A percentile compares a stretch with the other conserved stretches of the same genome.
These are phyloP conservation scores for Clitarchus hookeri DNA, from an alignment of 2,888 invertebrate species.

Conservation along the genomic window DNA sequence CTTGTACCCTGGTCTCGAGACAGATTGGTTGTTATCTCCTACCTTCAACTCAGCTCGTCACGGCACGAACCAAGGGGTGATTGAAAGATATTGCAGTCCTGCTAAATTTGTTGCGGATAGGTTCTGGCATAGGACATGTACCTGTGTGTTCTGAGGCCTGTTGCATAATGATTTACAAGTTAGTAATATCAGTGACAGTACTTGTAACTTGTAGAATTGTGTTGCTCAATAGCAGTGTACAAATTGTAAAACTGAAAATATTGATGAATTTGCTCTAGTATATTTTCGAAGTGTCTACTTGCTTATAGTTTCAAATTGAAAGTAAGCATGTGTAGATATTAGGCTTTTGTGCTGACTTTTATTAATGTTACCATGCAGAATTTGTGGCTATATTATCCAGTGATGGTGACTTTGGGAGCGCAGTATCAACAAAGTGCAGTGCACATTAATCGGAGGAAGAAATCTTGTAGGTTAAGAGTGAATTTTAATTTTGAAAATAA, in stretches of 20 bases:
- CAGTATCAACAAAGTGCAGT: not conserved
- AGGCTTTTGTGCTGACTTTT: not conserved
- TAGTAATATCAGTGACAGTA: too few relatives aligned
- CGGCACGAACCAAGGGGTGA: too few relatives aligned
- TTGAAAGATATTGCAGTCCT: too few relatives aligned
- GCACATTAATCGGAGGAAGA: not conserved
- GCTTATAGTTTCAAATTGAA: not conserved
- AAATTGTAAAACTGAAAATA: not conserved
- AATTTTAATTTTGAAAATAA: not conserved
- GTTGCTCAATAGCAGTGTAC: not conserved
- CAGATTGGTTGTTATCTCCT: too few relatives aligned
- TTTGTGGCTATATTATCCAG: not conserved
- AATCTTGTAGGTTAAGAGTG: not conserved
- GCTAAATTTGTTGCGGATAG: too few relatives aligned
- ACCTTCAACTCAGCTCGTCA: too few relatives aligned
- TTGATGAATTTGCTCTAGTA: not conserved
- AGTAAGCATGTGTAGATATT: too few relatives aligned
- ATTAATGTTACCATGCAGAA: not conserved
- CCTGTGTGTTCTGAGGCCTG: too few relatives aligned
- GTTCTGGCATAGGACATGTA: too few relatives aligned
- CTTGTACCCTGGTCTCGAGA: too few relatives aligned
- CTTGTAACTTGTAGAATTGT: not conserved
- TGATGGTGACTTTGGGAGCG: not conserved
- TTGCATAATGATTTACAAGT: too few relatives aligned
- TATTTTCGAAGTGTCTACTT: not conserved